phyloP scores from a whole-genome alignment of 2,888 invertebrate genomes.

The Zonitis immaculata region DNA sequence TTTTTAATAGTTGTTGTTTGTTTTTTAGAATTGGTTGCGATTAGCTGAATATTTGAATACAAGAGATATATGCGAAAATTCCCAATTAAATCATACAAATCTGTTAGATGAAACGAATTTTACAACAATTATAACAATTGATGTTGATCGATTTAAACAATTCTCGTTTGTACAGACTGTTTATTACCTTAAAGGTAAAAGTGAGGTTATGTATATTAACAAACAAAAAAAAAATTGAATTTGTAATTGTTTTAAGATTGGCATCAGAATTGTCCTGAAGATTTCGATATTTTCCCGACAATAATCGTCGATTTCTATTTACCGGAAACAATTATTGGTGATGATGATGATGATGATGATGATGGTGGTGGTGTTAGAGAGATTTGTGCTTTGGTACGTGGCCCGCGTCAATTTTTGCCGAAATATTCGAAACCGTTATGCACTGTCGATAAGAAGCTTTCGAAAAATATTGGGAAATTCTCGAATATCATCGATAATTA shows the following conservation, averaged over 20 bases:
- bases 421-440: not conserved
- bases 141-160: not conserved
- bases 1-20: too few relatives aligned
- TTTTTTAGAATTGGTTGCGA: not conserved
- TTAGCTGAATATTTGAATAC: not conserved
- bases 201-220: too few relatives aligned
- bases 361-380: not conserved
- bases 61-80: not conserved
- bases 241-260: not conserved
- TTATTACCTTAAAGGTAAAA: not conserved
- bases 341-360: not conserved
- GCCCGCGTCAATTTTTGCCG: not conserved
- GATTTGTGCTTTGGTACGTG: not conserved
- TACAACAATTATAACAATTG: not conserved
- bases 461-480: not conserved
- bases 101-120: not conserved
- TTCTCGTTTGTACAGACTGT: not conserved
- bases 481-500: not conserved
- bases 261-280: not conserved
- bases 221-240: too few relatives aligned
- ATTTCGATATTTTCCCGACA: not conserved
- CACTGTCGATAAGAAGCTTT: not conserved
- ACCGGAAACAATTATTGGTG: not conserved
- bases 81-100: not conserved
- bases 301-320: not conserved